Conservation (phyloP, 2,888 invertebrate genomes). For the Cloeon dipterum region DNA sequence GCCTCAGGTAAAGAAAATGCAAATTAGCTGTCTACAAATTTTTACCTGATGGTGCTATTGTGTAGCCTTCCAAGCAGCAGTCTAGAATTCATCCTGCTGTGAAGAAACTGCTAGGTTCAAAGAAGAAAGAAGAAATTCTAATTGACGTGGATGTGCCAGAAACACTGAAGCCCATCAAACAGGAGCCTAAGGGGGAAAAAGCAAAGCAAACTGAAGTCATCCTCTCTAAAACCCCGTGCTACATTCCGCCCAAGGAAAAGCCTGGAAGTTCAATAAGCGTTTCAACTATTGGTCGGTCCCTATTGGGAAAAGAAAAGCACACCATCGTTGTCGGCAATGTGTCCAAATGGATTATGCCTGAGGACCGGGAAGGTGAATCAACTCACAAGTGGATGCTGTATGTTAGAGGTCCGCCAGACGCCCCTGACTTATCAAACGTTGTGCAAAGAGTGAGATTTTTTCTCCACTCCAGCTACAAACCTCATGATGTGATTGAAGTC, state of each 20-base stretch:
- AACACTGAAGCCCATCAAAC: too few relatives aligned
- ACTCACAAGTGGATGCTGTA: constrained; percentile 85
- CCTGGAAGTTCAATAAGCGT: too few relatives aligned
- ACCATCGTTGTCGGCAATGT: constrained; percentile 39
- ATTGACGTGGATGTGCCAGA: background rate
- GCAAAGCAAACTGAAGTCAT: too few relatives aligned
- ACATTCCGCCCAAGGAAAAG: too few relatives aligned
- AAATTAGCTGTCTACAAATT: too few relatives aligned
- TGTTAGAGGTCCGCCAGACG: constrained; percentile 42
- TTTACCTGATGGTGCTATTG: too few relatives aligned
- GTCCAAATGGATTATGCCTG: constrained; percentile 55
- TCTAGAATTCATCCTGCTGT: constrained; percentile 49
- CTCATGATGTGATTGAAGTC: constrained; percentile 62
- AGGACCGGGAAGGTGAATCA: constrained; percentile 39
- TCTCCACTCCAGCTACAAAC: constrained; percentile 67
- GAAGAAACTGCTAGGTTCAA: constrained; percentile 41
- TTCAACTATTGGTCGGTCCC: too few relatives aligned
- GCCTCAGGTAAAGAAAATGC: too few relatives aligned
- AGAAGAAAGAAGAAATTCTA: constrained; percentile 7
- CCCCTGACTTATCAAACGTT: constrained; percentile 32
- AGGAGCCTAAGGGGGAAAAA: too few relatives aligned
- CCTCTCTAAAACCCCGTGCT: too few relatives aligned
- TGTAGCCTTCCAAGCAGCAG: constrained; percentile 13
- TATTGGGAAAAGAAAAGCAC: too few relatives aligned
- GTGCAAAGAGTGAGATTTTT: constrained; percentile 53